phyloP scores from a whole-genome alignment of 2,888 invertebrate genomes.

The Plemyria rubiginata region DNA sequence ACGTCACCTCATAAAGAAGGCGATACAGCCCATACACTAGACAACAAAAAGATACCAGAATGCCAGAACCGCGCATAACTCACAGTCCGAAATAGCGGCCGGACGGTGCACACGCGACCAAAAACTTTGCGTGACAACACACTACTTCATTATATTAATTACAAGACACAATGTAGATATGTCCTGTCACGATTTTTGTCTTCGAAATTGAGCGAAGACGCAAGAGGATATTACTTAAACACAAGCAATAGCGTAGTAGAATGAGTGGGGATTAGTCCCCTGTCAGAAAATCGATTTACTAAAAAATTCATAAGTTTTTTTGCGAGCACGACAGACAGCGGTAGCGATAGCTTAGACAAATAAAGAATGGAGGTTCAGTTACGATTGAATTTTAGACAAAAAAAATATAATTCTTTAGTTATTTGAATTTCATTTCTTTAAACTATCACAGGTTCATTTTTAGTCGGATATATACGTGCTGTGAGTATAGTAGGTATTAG shows the following conservation, averaged over 20 bases:
- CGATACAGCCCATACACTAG: slow-evolving; percentile 28
- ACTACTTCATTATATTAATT: slow-evolving; percentile 82
- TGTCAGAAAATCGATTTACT: no score
- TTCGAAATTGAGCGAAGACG: slow-evolving; percentile 7
- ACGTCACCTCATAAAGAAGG: slow-evolving; percentile 31
- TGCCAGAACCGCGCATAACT: slow-evolving; percentile 57
- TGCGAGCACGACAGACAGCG: no score
- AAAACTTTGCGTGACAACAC: slow-evolving; percentile 72
- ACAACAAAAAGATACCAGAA: slow-evolving; percentile 55
- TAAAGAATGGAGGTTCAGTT: no score
- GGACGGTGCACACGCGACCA: slow-evolving; percentile 67
- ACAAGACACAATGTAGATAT: slow-evolving; percentile 47
- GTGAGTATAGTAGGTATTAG: slow-evolving; percentile 50
- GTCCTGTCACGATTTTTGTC: slow-evolving; percentile 14
- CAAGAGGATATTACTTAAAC: not conserved
- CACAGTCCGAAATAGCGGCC: slow-evolving; percentile 62
- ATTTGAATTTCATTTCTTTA: no score
- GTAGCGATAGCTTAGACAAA: no score
- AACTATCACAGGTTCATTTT: no score
- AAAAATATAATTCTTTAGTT: no score
- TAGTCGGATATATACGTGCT: no score
- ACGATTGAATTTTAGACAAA: no score
- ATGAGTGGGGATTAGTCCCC: no score
- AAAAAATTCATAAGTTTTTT: no score
- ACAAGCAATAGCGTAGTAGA: no score